A percentile compares a stretch with the other conserved stretches of the same genome.
Conservation (phyloP, 2,888 invertebrate species). For the Phyllotreta cruciferae region DNA sequence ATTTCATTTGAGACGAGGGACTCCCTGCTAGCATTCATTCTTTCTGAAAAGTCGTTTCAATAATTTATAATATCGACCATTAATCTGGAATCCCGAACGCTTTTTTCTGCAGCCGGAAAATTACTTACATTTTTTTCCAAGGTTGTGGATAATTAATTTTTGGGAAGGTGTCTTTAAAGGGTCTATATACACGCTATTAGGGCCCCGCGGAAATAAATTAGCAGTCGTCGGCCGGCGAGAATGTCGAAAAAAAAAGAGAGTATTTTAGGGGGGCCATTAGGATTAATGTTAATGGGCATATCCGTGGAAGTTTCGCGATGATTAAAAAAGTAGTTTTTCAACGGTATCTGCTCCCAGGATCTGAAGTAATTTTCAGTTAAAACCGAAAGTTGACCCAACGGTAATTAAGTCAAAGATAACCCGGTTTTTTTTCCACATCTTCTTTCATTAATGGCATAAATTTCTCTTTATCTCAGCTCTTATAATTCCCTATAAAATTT, state of each 20-base stretch:
- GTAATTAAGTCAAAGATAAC: conserved; percentile 2
- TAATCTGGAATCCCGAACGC: conserved; percentile 23
- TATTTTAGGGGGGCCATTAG: conserved; percentile 30
- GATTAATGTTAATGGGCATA: conserved; percentile 26
- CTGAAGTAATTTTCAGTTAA: conserved; percentile 15
- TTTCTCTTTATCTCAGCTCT: too few species aligned
- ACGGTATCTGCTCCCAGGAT: conserved; percentile 3
- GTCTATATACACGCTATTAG: conserved; percentile 32
- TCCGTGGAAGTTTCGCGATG: conserved; percentile 22
- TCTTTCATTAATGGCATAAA: too few species aligned
- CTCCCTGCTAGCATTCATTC: conserved; percentile 13
- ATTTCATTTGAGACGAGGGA: not conserved
- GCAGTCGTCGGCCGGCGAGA: conserved; percentile 14
- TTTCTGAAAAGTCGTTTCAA: conserved; percentile 13
- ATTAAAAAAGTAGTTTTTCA: conserved; percentile 31
- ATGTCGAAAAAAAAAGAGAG: conserved; percentile 17
- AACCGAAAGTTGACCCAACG: conserved; percentile 14
- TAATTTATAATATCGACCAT: conserved; percentile 25
- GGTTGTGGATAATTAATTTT: conserved; percentile 35
- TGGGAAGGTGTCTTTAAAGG: conserved; percentile 35
- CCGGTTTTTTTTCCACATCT: too few species aligned
- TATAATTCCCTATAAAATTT: not conserved
- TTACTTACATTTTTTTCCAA: conserved; percentile 33
- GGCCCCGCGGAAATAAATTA: conserved; percentile 28
- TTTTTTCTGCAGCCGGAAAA: conserved; percentile 37